phyloP scores from a whole-genome alignment of 2,797 vertebrate genomes.

The Cossypha dichroa region DNA sequence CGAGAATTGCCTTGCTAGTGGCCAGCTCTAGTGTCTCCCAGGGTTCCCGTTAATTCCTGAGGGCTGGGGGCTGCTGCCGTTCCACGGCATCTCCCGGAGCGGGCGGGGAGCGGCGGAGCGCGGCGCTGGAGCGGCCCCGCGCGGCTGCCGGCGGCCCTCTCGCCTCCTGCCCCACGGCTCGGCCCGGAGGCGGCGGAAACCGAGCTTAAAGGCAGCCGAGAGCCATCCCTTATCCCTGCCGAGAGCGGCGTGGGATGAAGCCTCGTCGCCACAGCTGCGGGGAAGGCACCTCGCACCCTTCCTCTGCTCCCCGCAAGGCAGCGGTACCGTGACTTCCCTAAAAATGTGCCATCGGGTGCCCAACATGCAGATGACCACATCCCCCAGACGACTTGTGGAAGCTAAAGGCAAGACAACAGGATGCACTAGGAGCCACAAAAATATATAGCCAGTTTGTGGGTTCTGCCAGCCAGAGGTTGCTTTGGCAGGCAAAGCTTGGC shows the following conservation, averaged over 20 bases:
- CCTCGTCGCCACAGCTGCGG: fast-evolving
- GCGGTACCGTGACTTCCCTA: fast-evolving
- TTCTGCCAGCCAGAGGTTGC: background rate
- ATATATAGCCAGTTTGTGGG: too few species aligned
- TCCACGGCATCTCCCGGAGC: fast-evolving
- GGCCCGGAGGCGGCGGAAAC: background rate
- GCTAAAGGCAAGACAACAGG: background rate
- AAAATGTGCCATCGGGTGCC: fast-evolving
- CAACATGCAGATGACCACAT: background rate
- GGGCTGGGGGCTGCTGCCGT: too few species aligned
- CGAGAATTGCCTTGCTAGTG: fast-evolving
- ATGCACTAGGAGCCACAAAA: background rate
- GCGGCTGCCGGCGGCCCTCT: background rate
- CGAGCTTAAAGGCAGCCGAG: fast-evolving
- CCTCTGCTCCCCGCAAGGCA: background rate
- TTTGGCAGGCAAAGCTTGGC: background rate
- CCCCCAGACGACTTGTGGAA: background rate
- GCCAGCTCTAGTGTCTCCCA: too few species aligned
- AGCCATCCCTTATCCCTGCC: background rate
- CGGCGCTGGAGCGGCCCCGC: background rate
- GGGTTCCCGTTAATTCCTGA: background rate
- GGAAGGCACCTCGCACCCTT: background rate
- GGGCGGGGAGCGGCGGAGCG: background rate
- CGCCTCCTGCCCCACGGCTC: background rate
- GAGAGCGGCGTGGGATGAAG: background rate